Conservation (phyloP, 2,888 invertebrate species). For the Macrosiphum euphorbiae region DNA sequence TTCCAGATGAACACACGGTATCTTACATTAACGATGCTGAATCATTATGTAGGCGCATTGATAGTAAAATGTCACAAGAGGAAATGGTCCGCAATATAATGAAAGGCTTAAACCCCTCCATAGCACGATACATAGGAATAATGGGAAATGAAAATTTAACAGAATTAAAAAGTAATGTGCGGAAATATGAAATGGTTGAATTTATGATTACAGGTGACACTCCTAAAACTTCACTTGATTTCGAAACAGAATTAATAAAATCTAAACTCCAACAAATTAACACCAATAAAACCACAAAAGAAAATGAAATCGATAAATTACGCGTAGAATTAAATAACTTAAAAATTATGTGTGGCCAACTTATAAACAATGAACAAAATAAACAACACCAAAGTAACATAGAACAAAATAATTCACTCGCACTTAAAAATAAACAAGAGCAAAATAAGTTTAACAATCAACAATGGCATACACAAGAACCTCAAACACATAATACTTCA, state of each 20-base stretch:
- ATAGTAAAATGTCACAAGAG: neutral
- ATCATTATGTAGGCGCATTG: neutral
- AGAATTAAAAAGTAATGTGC: neutral
- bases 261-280: neutral
- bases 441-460: too few species aligned
- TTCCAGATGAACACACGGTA: neutral
- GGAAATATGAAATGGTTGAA: constrained; percentile 21
- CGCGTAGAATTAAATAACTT: too few species aligned
- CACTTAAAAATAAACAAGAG: too few species aligned
- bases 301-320: neutral
- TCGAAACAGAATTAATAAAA: neutral
- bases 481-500: too few species aligned
- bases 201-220: constrained; percentile 2
- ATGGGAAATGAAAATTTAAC: neutral
- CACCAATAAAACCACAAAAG: neutral
- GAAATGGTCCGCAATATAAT: neutral
- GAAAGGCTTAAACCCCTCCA: neutral
- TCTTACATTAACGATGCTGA: neutral
- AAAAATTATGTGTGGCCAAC: too few species aligned
- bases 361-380: too few species aligned
- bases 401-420: too few species aligned
- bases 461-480: too few species aligned
- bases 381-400: too few species aligned
- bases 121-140: constrained; percentile 13
- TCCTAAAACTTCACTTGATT: neutral